A percentile compares a stretch with the other conserved stretches of the same genome.
Evolutionary conservation across 2,113 vertebrate genomes (phyloP).

Genomic region (Myrmecophaga tridactyla): DNA sequence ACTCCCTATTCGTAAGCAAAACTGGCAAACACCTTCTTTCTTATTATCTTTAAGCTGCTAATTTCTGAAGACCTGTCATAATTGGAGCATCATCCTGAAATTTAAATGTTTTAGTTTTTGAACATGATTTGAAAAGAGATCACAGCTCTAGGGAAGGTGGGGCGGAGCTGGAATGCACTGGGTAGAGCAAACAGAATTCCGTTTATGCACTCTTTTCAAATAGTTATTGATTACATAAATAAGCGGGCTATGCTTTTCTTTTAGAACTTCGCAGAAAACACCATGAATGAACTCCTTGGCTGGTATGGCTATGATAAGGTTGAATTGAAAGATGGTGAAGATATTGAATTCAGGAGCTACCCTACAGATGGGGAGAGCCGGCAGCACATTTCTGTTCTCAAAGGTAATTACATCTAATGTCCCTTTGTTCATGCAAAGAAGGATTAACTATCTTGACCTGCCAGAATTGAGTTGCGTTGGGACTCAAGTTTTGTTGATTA

Average conservation of each 20-base stretch:
- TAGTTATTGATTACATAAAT: slow-evolving; percentile 85
- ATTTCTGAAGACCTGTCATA: slow-evolving; percentile 78
- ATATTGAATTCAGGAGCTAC: slow-evolving; percentile 96
- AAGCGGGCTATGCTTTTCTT: slow-evolving; percentile 85
- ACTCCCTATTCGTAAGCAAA: slow-evolving; percentile 72
- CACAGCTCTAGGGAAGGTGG: slow-evolving; percentile 75
- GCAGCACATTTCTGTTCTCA: slow-evolving; percentile 98
- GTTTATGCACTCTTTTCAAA: slow-evolving; percentile 82
- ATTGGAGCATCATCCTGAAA: slow-evolving; percentile 77
- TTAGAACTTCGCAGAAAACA: slow-evolving; percentile 99
- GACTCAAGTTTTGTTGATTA: slow-evolving; percentile 70
- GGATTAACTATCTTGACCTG: slow-evolving; percentile 76
- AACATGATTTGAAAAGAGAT: slow-evolving; percentile 81
- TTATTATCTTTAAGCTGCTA: slow-evolving; percentile 81
- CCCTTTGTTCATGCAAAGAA: slow-evolving; percentile 74
- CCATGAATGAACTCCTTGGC: slow-evolving; percentile 99
- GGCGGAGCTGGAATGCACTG: slow-evolving; percentile 66
- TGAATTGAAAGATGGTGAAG: slow-evolving; percentile 97
- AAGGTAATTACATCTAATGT: slow-evolving; percentile 89
- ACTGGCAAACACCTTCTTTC: slow-evolving; percentile 78
- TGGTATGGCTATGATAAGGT: slow-evolving; percentile 99
- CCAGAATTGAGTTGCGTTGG: slow-evolving; percentile 61
- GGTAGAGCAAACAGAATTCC: slow-evolving; percentile 75
- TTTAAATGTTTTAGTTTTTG: slow-evolving; percentile 82
- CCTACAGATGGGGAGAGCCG: slow-evolving; percentile 92